Base-by-base conservation (phyloP, 2,888 invertebrate species). In the Perizoma flavofasciatum region DNA sequence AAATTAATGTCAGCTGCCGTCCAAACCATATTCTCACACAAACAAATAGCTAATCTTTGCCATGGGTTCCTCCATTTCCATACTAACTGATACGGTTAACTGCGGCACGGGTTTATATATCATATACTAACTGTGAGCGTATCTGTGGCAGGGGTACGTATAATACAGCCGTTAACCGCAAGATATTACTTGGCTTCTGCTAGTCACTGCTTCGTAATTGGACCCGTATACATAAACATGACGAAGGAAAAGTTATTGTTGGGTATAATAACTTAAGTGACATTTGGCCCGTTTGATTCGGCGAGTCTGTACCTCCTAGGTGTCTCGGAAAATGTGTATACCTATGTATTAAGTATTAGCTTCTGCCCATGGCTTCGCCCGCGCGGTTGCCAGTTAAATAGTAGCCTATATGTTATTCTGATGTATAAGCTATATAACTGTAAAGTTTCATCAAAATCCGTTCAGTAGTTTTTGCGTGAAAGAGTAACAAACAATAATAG, bases 141-240 rank as follows among this genome's bases (percentile, higher is more conserved):
- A 33, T 43, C 59, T 59, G 49, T 59, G 59, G 9, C 44, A n/a
- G 32, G 53, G 59, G 54, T 49, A 61, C 54, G 67, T 63, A 68
- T 69, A 70, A 69, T 71, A 69, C 52, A 59, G 52, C 61, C 59
- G 64, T 67, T 68, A 65, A 67, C 71, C 72, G 62, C 71, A 69
- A 70, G 71, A 68, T 74, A 71, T 73, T 67, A 61, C 63, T 69
- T 64, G 67, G 67, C 60, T 66, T 60, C 66, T 63, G 59, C 63
- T 58, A 65, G 65, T 64, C 65, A 69, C 58, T 55, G 63, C 59
- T 61, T 61, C 70, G 62, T 74, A 74, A 74, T 73, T 71, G 71
- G 69, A 70, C 54, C 48, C 45, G 60, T 61, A 69, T 69, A 69
- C 64, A 67, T 69, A 69, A 67, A 65, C 64, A 66, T 69, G 65